Evolutionary conservation across 2,888 invertebrate genomes (phyloP), one percentile per base, ranked within the genome.

Genomic region (Allygus modestus): DNA sequence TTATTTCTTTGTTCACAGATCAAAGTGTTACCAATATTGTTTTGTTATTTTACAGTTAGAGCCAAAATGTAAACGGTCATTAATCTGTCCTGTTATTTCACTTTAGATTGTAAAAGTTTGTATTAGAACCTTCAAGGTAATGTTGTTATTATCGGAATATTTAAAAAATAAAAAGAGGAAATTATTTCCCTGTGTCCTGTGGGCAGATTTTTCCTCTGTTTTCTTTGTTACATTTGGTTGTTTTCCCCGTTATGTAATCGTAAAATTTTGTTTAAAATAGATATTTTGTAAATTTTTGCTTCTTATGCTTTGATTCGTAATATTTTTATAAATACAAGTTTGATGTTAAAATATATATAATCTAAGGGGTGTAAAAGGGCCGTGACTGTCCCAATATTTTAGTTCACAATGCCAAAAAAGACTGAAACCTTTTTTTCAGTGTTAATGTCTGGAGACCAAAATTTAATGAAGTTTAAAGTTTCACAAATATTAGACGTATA

Each of bases 1-100:
- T 46, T 51, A 77, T 77, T 46, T 51, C 51, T 51, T 77, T 51
- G 51, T 77, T 77, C 77, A 77, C 77, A 77, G 33, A 41, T 73
- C 73, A 43, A 37, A 77, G 77, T 77, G 77, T 77, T 77, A 77
- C 77, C 77, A 77, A 77, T 77, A 51, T 43, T 77, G 73, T 77
- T 77, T 41, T 28, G 46, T 77, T 51, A 51, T 12, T 46, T 77
- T 77, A 20, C 77, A 77, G 77, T 20, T 51, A 2, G 23, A 73
- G 73, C 73, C 23, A 71, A 75, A 75, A 43, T 26, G 65, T 65
- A 28, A 65, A 23, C 65, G 54, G 23, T 23, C 54, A 23, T 54
- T 23, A 11, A 54, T 54, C 54, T 54, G 54, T 54, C 54, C 54
- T 54, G 54, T 54, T 54, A 23, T 54, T 54, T 54, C 54, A 54